Conservation (phyloP, 2,888 invertebrate species). For the Erebia aethiops region DNA sequence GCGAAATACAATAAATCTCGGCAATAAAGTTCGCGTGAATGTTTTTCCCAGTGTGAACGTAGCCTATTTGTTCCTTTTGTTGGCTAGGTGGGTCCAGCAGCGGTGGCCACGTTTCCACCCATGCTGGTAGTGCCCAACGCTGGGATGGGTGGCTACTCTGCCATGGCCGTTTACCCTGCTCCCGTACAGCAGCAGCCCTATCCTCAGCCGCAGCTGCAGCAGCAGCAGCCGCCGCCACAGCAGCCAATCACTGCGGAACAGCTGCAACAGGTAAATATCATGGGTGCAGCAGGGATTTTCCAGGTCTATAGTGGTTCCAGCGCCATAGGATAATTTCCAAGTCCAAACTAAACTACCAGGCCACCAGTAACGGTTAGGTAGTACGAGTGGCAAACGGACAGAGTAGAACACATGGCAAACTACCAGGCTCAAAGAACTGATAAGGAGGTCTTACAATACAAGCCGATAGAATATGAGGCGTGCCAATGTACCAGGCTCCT, state of each 20-base stretch:
- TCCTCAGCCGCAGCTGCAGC: constrained; percentile 45
- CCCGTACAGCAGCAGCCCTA: constrained; percentile 48
- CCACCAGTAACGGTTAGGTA: too few species aligned
- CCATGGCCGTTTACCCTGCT: constrained; percentile 77
- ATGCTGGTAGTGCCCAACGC: constrained; percentile 88
- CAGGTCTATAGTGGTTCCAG: background rate
- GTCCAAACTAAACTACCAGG: too few species aligned
- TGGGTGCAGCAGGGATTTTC: background rate
- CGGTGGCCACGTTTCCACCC: constrained; percentile 82
- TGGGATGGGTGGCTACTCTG: constrained; percentile 79
- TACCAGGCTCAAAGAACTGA: too few species aligned
- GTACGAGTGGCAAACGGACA: too few species aligned
- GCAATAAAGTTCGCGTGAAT: too few species aligned
- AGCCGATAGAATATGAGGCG: too few species aligned
- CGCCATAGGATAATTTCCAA: too few species aligned
- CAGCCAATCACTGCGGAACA: constrained; percentile 63
- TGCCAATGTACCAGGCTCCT: too few species aligned
- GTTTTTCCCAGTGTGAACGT: too few species aligned
- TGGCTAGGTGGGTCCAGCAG: constrained; percentile 66
- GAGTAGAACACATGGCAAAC: too few species aligned
- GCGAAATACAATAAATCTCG: too few species aligned
- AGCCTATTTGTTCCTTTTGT: background rate
- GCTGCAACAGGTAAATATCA: constrained; percentile 61
- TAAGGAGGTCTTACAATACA: too few species aligned
- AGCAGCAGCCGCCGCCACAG: constrained; percentile 48